Base-by-base conservation (phyloP, 2,113 vertebrate genomes). In the Sander lucioperca region DNA sequence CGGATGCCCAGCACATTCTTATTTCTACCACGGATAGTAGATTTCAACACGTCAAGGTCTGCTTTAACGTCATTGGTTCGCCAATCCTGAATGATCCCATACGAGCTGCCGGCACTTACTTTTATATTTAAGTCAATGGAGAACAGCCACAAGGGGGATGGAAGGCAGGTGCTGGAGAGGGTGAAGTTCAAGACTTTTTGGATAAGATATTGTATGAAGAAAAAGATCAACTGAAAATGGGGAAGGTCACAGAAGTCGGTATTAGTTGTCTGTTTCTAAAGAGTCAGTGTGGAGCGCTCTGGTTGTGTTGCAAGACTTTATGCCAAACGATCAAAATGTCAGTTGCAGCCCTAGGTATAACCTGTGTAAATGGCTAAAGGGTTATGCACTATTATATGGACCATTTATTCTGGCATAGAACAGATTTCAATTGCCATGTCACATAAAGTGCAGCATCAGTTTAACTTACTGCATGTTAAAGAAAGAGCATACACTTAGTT, bases 1-100 rank as follows among this genome's bases (percentile, higher is more conserved):
- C 21, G 13, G 19, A 67, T 62, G 48, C 56, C 72, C 18, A 12
- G 47, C 14, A 15, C 3, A 47, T 64, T 79, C 23, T 36, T n/a
- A 48, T 61, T 33, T 64, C 66, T 69, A 30, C 36, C 71, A 81
- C 3, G 2, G 48, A 16, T 62, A 25, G 58, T 70, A 66, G 58
- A 90, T 78, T 79, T 82, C 69, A 84, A 83, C 82, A 90, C 45
- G 19, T 62, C 36, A 19, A 43, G 18, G 33, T 77, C 48, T 58
- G 33, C 68, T 45, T 79, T 82, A 66, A 74, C 45, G 27, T 74
- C 53, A 65, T 11, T 1, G 45, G 10, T 48, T 85, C 14, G 2
- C 77, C 73, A 39, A 48, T 70, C 66, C 10, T 5, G 53, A 59
- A 77, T 14, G 18, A 53, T 58, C 62, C 21, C 50, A 11, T 36